Evolutionary conservation across 2,888 invertebrate species (phyloP).

Genomic region (Galeruca laticollis): DNA sequence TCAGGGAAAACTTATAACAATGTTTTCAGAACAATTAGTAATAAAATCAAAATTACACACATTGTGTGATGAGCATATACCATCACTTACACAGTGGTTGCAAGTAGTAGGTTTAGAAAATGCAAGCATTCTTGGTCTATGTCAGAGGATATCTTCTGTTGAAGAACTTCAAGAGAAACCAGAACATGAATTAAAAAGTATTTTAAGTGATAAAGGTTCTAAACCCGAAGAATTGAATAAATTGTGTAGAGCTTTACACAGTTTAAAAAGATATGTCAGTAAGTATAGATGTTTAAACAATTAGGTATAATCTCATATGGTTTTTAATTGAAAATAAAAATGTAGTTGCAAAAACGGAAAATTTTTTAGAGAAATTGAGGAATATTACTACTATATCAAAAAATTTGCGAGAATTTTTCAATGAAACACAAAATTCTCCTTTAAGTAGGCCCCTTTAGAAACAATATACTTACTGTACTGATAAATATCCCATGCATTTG

Average conservation of each 20-base stretch:
- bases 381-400: no score
- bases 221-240: constrained; percentile 86
- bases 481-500: no score
- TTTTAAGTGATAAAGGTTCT: constrained; percentile 74
- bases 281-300: constrained; percentile 34
- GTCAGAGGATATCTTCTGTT: constrained; percentile 80
- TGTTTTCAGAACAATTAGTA: constrained; percentile 91
- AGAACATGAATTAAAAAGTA: constrained; percentile 82
- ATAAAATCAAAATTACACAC: constrained; percentile 85
- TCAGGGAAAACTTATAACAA: constrained; percentile 92
- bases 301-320: neutral
- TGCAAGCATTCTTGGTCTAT: constrained; percentile 80
- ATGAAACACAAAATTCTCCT: no score
- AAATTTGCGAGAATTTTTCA: no score
- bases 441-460: no score
- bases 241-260: constrained; percentile 86
- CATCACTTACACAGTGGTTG: constrained; percentile 91
- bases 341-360: no score
- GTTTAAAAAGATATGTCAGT: constrained; percentile 89
- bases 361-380: no score
- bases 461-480: no score
- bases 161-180: constrained; percentile 87
- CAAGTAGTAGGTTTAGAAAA: constrained; percentile 87
- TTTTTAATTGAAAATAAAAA: neutral
- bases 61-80: constrained; percentile 76